Base-by-base conservation (phyloP, 2,888 invertebrate genomes). In the Syrista parreyssii region DNA sequence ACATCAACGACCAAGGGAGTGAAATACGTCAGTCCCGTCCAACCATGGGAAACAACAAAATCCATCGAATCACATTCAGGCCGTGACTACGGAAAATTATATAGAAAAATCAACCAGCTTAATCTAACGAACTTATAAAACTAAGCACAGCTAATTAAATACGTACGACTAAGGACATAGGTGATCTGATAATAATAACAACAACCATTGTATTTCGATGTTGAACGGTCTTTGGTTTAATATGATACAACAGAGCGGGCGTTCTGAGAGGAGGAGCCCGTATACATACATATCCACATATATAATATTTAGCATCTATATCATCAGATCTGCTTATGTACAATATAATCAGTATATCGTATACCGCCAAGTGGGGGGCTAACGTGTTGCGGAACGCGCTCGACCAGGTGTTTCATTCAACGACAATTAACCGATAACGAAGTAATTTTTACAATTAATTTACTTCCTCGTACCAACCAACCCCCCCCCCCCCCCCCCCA, bases 171-270 rank as follows among this genome's bases (percentile, higher is more conserved):
- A 2, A 55, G 9, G 55, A 23, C 9, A 23, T 23, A 9, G 55
- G 55, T 23, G 1, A 55, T 15, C 15, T 12, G 12, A 4, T 1
- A 40, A 40, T 40, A 40, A 55, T 9, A 23, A 55, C 9, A 55
- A 55, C 9, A 55, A 55, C 55, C 15, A 55, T 23, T 9, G 55
- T 6, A 72, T 78, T 79, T 82, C 80, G 81, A 85, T 88, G 83
- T 88, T 87, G 85, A 89, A 89, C 85, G 88, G 85, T 90, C 90
- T 90, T 90, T 90, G 90, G 90, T 90, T 90, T 90, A 90, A 89
- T 90, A 90, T 89, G 86, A 88, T 90, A 90, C 89, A 90, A 89
- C 86, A 84, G 83, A 84, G 80, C 78, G 84, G 84, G 81, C 77
- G 76, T 79, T 81, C 82, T 78, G 80, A 76, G 69, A 75, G 79